Evolutionary conservation across 2,888 invertebrate genomes (phyloP).

Genomic region (Gnatocerus cornutus): DNA sequence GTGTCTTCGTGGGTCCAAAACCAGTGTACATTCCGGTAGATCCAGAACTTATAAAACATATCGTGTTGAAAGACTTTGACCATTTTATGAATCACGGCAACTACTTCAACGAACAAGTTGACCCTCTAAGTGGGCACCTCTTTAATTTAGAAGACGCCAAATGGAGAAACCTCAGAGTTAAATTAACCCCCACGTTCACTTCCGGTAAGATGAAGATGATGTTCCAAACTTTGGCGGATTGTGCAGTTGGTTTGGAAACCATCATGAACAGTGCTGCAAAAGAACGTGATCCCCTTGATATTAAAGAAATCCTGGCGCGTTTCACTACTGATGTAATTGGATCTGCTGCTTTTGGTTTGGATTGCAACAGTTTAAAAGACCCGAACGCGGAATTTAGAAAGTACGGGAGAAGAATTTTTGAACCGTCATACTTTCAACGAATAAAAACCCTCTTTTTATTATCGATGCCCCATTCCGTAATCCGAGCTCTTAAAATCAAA

Average conservation of each 20-base stretch:
- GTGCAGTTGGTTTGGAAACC: slow-evolving; percentile 10
- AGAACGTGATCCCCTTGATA: slow-evolving; percentile 45
- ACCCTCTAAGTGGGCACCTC: slow-evolving; percentile 74
- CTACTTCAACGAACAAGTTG: slow-evolving; percentile 73
- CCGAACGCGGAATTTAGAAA: slow-evolving; percentile 71
- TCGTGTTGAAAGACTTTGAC: slow-evolving; percentile 75
- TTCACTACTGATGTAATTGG: slow-evolving; percentile 76
- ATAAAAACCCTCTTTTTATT: slow-evolving; percentile 1
- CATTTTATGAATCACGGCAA: slow-evolving; percentile 68
- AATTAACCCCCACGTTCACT: slow-evolving; percentile 72
- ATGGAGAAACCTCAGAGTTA: slow-evolving; percentile 76
- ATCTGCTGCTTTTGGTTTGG: slow-evolving; percentile 75
- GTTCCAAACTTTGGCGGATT: slow-evolving; percentile 54
- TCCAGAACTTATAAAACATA: slow-evolving; percentile 64
- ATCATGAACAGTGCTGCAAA: not conserved
- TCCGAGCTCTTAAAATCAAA: slow-evolving; percentile 26
- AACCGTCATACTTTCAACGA: not conserved
- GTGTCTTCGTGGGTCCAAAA: slow-evolving; percentile 68
- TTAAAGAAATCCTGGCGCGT: slow-evolving; percentile 72
- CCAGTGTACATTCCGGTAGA: slow-evolving; percentile 61
- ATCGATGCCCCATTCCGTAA: not conserved
- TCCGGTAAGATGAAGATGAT: slow-evolving; percentile 68
- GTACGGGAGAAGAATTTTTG: slow-evolving; percentile 55
- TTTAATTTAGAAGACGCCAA: slow-evolving; percentile 73
- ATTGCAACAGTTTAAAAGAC: slow-evolving; percentile 73